Evolutionary conservation across 1,140 invertebrate genomes (phyloP).

Genomic region (Streblospio benedicti): DNA sequence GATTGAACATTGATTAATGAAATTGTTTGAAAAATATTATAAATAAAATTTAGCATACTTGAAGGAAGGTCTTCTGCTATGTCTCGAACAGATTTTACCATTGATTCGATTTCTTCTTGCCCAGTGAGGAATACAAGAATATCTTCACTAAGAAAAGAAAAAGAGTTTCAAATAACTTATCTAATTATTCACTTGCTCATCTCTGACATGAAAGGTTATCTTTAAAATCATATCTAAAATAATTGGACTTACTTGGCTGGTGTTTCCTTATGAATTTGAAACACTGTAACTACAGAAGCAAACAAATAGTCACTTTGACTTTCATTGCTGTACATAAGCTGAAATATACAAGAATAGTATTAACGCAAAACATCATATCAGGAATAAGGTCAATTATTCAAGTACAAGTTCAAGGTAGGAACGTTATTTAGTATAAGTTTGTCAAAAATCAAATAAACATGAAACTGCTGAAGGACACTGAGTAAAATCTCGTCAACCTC

Average conservation of each 20-base stretch:
- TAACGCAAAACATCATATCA: neutral
- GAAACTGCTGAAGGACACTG: too few relatives aligned
- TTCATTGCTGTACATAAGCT: slow-evolving; percentile 66
- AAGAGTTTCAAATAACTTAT: too few relatives aligned
- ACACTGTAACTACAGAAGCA: slow-evolving; percentile 70
- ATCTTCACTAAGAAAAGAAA: slow-evolving; percentile 52
- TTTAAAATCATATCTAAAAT: too few relatives aligned
- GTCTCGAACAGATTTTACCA: slow-evolving; percentile 65
- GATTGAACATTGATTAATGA: neutral
- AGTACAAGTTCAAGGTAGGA: too few relatives aligned
- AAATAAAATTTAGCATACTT: slow-evolving; percentile 1
- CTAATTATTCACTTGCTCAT: neutral
- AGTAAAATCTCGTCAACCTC: too few relatives aligned
- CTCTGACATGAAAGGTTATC: too few relatives aligned
- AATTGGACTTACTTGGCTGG: slow-evolving; percentile 65
- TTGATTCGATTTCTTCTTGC: slow-evolving; percentile 94
- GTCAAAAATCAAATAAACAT: too few relatives aligned
- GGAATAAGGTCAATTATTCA: too few relatives aligned
- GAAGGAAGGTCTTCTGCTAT: slow-evolving; percentile 54
- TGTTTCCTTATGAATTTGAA: slow-evolving; percentile 78
- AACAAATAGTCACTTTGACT: slow-evolving; percentile 74
- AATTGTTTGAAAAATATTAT: neutral
- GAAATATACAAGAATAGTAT: slow-evolving; percentile 30
- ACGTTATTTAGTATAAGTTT: too few relatives aligned
- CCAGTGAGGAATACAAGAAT: slow-evolving; percentile 97